Conservation (phyloP, 1,140 invertebrate species). For the Phenacoccus solenopsis region DNA sequence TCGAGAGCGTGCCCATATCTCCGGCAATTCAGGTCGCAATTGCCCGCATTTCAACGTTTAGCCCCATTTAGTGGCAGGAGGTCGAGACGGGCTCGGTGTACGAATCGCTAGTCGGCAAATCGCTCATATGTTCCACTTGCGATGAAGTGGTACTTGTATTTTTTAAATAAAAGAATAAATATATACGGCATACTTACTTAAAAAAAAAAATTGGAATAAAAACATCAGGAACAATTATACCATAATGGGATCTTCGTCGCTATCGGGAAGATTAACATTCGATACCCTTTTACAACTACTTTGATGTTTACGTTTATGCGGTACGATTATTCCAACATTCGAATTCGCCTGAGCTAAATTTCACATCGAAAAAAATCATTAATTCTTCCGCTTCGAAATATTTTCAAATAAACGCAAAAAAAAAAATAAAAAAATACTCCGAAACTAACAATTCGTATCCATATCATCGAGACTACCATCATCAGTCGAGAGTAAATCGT, state of each 20-base stretch:
- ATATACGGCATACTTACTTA: neutral
- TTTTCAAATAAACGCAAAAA: neutral
- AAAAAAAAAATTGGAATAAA: constrained; percentile 7
- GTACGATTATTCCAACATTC: constrained; percentile 8
- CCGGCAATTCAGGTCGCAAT: too few relatives aligned
- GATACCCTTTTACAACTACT: constrained; percentile 20
- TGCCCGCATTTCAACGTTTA: too few relatives aligned
- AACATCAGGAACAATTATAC: constrained; percentile 24
- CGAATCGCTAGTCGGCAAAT: too few relatives aligned
- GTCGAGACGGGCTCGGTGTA: too few relatives aligned
- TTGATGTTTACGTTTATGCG: constrained; percentile 20
- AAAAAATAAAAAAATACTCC: neutral
- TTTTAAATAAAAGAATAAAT: neutral
- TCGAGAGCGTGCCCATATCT: too few relatives aligned
- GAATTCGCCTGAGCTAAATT: neutral
- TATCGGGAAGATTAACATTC: constrained; percentile 23
- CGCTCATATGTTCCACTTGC: too few relatives aligned
- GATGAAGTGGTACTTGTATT: too few relatives aligned
- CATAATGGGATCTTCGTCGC: constrained; percentile 33
- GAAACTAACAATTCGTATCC: constrained; percentile 27
- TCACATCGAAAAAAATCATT: neutral
- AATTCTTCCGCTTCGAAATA: neutral
- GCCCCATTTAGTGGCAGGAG: too few relatives aligned
- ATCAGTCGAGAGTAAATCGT: constrained; percentile 62
- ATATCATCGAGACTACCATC: constrained; percentile 43